phyloP scores from a whole-genome alignment of 2,113 vertebrate genomes.

The Lepisosteus osseus region DNA sequence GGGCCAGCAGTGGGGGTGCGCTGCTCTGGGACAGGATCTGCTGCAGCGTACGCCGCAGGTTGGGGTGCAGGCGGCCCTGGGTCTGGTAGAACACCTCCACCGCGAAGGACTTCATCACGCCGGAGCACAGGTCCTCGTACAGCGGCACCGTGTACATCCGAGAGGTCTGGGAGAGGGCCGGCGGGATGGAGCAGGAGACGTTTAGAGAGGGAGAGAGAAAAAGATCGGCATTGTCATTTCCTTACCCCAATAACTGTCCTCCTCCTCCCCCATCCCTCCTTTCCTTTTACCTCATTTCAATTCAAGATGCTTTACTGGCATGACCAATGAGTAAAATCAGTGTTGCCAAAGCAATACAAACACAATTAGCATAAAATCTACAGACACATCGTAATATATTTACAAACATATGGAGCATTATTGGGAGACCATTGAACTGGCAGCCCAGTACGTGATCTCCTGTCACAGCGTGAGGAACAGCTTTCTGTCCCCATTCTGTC shows the following conservation, averaged over 20 bases:
- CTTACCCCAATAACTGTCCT: too few relatives aligned
- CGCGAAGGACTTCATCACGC: constrained; percentile 86
- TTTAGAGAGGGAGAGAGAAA: background rate
- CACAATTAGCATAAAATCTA: too few relatives aligned
- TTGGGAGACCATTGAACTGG: too few relatives aligned
- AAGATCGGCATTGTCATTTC: background rate
- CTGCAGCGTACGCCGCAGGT: constrained; percentile 86
- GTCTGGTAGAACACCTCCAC: constrained; percentile 93
- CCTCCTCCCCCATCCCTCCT: too few relatives aligned
- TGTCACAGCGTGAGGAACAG: too few relatives aligned
- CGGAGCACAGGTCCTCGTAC: constrained; percentile 90
- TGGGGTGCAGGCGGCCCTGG: constrained; percentile 87
- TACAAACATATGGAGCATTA: too few relatives aligned
- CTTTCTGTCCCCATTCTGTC: background rate
- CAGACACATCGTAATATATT: too few relatives aligned
- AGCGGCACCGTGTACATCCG: constrained; percentile 97
- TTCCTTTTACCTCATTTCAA: too few relatives aligned
- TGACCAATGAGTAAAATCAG: too few relatives aligned
- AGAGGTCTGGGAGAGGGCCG: constrained; percentile 72
- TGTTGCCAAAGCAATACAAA: too few relatives aligned
- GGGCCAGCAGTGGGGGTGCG: constrained; percentile 27
- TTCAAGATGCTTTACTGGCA: too few relatives aligned
- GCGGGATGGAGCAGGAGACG: background rate
- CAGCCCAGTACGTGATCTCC: too few relatives aligned
- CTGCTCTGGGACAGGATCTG: constrained; percentile 82